These are phyloP conservation scores for Ammodytes dubius DNA, from an alignment of 2,113 vertebrate genomes.

Conservation along the genomic window DNA sequence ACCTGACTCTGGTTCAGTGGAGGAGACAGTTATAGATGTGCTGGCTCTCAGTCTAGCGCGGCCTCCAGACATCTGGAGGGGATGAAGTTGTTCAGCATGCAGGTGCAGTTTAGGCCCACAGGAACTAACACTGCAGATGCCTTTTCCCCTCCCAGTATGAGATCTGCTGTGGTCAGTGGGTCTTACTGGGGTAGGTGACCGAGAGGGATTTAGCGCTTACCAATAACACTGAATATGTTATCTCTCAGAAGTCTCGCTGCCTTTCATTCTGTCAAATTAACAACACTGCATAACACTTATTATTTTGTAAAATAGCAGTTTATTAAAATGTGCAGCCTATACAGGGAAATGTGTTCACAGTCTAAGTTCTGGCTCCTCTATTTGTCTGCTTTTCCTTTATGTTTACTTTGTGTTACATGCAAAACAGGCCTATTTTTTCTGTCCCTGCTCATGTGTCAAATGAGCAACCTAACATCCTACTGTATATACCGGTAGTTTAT, in stretches of 20 bases:
- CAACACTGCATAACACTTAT: not conserved
- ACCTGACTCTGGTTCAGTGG: slow-evolving; percentile 58
- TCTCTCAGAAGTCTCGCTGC: not conserved
- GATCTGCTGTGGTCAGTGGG: slow-evolving; percentile 18
- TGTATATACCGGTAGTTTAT: slow-evolving; percentile 30
- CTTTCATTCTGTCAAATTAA: slow-evolving; percentile 4
- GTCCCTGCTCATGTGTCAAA: slow-evolving; percentile 20
- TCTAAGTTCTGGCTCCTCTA: not conserved
- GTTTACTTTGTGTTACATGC: slow-evolving; percentile 24
- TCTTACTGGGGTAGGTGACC: slow-evolving; percentile 27
- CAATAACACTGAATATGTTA: not conserved
- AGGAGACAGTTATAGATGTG: slow-evolving; percentile 74
- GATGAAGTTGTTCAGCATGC: slow-evolving; percentile 69
- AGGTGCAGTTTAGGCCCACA: slow-evolving; percentile 71
- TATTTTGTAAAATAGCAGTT: slow-evolving; percentile 3
- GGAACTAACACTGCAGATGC: slow-evolving; percentile 47
- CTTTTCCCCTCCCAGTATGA: not conserved
- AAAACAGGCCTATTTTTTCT: slow-evolving; percentile 33
- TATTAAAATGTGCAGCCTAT: not conserved
- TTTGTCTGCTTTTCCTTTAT: slow-evolving; percentile 2
- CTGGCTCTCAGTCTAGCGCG: slow-evolving; percentile 59
- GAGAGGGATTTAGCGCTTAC: slow-evolving; percentile 4
- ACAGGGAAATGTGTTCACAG: not conserved
- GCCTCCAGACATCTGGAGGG: slow-evolving; percentile 75
- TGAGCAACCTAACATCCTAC: slow-evolving; percentile 24